Base-by-base conservation (phyloP, 2,113 vertebrate genomes). In the Tonatia bakeri region DNA sequence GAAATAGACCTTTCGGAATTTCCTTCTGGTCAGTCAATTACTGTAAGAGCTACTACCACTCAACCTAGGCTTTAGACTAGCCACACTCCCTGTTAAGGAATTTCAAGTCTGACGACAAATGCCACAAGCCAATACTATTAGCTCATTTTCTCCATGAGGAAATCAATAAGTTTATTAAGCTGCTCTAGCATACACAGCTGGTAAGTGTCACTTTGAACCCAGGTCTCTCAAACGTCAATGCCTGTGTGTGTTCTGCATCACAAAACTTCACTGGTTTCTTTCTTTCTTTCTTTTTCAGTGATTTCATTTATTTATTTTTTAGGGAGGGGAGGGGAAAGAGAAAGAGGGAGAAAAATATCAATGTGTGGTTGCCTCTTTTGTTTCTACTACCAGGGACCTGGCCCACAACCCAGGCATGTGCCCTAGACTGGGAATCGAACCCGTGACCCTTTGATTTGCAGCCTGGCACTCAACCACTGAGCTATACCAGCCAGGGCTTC, bases 71-170 rank as follows among this genome's bases (percentile, higher is more conserved):
- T 50, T 26, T 54, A 31, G 43, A 79, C 65, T 47, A 4, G 43
- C 45, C 93, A 84, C 31, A 33, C 5, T 72, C 69, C 64, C 52
- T 64, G 19, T 11, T 77, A 24, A 94, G 73, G 26, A 33, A 9
- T 43, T 80, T 45, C 26, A 40, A 22, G 31, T 52, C 8, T 89
- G 22, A 5, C 26, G 54, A 72, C 11, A 64, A 43, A 36, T 5
- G 9, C 24, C 28, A 3, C 0, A 28, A 47, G 19, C 5, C 0
- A 15, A 70, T 4, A 17, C 50, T 16, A 33, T 43, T 20, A 33
- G 40, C 47, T n/a, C 54, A 40, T 70, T 90, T 87, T 64, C 56
- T 26, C 10, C 2, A 0, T 0, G 7, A 64, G 50, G 50, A 91
- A 52, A n/a, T 54, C 0, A 22, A 64, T 52, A 65, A 19, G 7